Evolutionary conservation across 2,797 vertebrate species (phyloP).

Genomic region (Sus cebifrons): DNA sequence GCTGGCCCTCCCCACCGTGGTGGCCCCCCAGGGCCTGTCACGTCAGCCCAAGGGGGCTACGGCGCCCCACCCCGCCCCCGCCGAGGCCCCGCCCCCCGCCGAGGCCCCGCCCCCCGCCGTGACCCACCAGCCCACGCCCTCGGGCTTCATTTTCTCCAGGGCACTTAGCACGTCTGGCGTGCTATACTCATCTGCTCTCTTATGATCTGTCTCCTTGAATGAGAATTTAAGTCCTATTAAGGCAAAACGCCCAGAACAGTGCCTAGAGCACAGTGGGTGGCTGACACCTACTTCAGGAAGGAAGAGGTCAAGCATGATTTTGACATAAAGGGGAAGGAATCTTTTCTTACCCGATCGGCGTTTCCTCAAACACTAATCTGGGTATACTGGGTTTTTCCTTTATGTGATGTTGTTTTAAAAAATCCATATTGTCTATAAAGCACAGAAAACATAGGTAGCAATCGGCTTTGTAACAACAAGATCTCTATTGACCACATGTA

Average conservation of each 20-base stretch:
- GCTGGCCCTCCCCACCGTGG: no score
- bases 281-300: no score
- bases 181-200: neutral
- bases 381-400: neutral
- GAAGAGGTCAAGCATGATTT: neutral
- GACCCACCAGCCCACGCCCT: rapidly evolving
- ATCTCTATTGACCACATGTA: no score
- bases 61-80: neutral
- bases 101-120: neutral
- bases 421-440: neutral
- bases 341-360: neutral
- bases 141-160: neutral
- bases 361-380: neutral
- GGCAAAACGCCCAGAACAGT: neutral
- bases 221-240: neutral
- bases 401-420: neutral
- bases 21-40: neutral
- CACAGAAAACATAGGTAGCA: neutral
- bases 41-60: neutral
- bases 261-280: neutral
- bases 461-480: neutral
- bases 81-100: neutral
- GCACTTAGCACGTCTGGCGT: neutral
- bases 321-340: neutral
- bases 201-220: neutral